Conservation (phyloP, 2,113 vertebrate genomes). For the Alectura lathami region DNA sequence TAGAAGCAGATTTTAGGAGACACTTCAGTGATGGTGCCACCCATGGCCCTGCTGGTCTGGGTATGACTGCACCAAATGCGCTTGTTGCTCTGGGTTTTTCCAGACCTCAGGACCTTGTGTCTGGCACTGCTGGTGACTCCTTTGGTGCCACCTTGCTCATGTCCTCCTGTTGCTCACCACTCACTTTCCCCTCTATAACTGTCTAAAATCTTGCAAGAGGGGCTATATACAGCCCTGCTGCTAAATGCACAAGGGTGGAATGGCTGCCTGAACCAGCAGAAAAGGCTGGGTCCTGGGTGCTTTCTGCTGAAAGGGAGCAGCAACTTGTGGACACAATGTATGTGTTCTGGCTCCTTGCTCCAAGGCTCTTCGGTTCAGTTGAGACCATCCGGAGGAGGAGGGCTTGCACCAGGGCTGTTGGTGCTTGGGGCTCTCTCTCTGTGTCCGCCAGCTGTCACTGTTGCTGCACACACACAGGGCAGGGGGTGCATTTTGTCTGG, state of each 20-base stretch:
- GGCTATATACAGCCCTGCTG: not conserved
- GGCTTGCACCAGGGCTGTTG: too few species aligned
- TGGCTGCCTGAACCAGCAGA: not conserved
- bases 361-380: not conserved
- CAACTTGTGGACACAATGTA: rapidly evolving
- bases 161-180: not conserved
- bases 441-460: slow-evolving; percentile 65
- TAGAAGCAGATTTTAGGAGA: not conserved
- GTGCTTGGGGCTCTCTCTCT: not conserved
- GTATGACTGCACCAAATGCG: not conserved
- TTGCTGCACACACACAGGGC: not conserved
- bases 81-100: not conserved
- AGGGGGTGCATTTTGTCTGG: not conserved
- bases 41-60: not conserved
- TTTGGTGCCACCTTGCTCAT: not conserved
- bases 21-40: not conserved
- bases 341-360: not conserved
- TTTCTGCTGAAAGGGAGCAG: not conserved
- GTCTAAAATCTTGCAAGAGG: not conserved
- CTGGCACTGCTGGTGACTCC: rapidly evolving
- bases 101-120: not conserved
- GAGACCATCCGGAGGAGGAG: not conserved
- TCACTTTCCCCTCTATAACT: not conserved
- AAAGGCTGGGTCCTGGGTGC: not conserved
- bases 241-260: not conserved